Evolutionary conservation across 2,113 vertebrate species (phyloP).

Genomic region (Neolamprologus fasciatus): DNA sequence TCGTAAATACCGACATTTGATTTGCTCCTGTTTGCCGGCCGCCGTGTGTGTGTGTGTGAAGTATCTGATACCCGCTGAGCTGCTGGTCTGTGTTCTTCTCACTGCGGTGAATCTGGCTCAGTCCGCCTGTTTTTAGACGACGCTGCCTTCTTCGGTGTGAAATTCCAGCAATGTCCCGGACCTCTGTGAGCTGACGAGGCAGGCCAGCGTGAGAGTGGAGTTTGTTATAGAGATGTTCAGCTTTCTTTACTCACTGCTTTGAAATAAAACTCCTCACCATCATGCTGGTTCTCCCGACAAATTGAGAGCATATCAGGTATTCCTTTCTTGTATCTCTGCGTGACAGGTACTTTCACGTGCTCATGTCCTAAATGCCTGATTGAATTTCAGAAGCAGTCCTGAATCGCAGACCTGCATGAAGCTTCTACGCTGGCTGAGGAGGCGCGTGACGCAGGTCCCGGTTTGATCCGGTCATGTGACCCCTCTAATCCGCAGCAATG

Average conservation of each 20-base stretch:
- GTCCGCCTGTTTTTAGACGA: background rate
- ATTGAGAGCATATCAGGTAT: background rate
- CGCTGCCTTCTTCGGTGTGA: background rate
- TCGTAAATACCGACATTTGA: background rate
- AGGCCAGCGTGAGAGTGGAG: background rate
- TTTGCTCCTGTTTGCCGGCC: background rate
- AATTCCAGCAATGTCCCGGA: background rate
- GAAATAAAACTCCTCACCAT: background rate
- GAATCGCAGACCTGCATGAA: background rate
- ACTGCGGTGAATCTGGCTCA: background rate
- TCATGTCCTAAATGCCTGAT: background rate
- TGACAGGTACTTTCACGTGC: background rate
- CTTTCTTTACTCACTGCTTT: background rate
- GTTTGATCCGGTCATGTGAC: background rate
- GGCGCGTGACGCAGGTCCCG: accelerated
- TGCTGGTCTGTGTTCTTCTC: background rate
- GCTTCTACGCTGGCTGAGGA: background rate
- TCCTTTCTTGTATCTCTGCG: background rate
- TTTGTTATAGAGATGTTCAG: background rate
- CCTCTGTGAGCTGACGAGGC: background rate
- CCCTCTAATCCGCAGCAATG: background rate
- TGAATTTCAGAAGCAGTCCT: background rate
- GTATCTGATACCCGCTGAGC: background rate
- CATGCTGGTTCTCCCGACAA: background rate
- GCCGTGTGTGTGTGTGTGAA: background rate